phyloP scores from a whole-genome alignment of 2,797 vertebrate genomes.

The Mormyrus proboscirostris region DNA sequence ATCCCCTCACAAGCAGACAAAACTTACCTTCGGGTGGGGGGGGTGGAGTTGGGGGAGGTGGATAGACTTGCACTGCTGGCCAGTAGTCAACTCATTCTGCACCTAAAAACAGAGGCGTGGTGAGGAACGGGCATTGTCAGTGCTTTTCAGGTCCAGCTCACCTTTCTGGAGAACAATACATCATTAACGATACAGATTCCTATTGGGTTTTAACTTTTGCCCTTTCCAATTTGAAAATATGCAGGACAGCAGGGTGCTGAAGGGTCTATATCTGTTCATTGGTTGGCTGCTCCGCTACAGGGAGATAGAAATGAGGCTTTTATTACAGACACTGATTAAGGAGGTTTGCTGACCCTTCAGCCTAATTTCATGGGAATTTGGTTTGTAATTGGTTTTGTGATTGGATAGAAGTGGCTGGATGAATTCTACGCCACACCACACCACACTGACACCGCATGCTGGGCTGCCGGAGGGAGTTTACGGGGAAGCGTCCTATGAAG shows the following conservation, averaged over 20 bases:
- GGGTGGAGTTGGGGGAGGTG: not conserved
- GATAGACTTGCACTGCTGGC: not conserved
- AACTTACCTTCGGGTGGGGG: not conserved
- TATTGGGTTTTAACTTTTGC: not conserved
- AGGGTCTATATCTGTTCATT: not conserved
- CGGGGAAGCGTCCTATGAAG: not conserved
- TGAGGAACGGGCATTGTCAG: not conserved
- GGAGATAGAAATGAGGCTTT: not conserved
- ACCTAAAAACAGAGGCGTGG: not conserved
- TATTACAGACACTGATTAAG: not conserved
- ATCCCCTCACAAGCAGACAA: not conserved
- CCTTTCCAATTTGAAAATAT: not conserved
- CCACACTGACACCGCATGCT: not conserved
- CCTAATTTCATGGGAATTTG: slow-evolving; percentile 23
- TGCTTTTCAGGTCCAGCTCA: not conserved
- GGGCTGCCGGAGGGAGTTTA: not conserved
- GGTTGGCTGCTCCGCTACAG: not conserved
- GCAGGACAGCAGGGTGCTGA: not conserved
- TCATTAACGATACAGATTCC: not conserved
- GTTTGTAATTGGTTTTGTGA: slow-evolving; percentile 12
- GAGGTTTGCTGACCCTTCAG: not conserved
- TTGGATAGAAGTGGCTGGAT: not conserved
- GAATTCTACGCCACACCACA: not conserved
- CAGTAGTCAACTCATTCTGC: not conserved
- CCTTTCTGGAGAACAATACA: not conserved